These are phyloP conservation scores for Andrena praecox DNA, from an alignment of 2,888 invertebrate species.

Conservation along the genomic window DNA sequence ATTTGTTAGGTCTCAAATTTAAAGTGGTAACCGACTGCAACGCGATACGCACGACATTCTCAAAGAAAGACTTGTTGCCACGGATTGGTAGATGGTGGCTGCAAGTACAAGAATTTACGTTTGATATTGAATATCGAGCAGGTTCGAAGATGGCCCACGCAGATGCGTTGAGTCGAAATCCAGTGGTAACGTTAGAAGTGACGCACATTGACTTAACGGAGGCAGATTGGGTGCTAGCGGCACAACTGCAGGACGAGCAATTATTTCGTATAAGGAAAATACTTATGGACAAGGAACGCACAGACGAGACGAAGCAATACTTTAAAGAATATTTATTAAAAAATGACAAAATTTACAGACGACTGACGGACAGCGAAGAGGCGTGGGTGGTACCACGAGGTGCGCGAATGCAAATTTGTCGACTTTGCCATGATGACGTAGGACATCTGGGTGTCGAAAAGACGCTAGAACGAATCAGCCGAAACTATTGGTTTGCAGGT, in stretches of 20 bases:
- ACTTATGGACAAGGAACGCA: too few species aligned
- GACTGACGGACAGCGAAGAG: not conserved
- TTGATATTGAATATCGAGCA: conserved; percentile 25
- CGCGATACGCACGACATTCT: not conserved
- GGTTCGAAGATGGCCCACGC: conserved; percentile 3
- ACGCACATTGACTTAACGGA: not conserved
- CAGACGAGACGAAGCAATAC: conserved; percentile 14
- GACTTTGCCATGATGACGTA: conserved; percentile 21
- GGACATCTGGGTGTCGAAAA: conserved; percentile 11
- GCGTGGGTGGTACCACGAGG: conserved; percentile 9
- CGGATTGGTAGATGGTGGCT: conserved; percentile 25
- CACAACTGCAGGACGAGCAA: too few species aligned
- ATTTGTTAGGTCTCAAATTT: not conserved
- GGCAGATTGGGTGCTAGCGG: not conserved
- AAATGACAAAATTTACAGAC: not conserved
- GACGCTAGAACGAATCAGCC: conserved; percentile 2
- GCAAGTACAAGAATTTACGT: conserved; percentile 12
- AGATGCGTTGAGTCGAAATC: conserved; percentile 16
- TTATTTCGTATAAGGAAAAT: too few species aligned
- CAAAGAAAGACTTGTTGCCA: not conserved
- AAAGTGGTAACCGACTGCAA: conserved; percentile 1
- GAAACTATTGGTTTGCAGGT: too few species aligned
- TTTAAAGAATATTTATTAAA: not conserved
- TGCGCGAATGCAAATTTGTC: not conserved
- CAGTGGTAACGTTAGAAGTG: not conserved